Evolutionary conservation across 2,797 vertebrate species (phyloP).

Genomic region (Sebastiscus albofasciatus): DNA sequence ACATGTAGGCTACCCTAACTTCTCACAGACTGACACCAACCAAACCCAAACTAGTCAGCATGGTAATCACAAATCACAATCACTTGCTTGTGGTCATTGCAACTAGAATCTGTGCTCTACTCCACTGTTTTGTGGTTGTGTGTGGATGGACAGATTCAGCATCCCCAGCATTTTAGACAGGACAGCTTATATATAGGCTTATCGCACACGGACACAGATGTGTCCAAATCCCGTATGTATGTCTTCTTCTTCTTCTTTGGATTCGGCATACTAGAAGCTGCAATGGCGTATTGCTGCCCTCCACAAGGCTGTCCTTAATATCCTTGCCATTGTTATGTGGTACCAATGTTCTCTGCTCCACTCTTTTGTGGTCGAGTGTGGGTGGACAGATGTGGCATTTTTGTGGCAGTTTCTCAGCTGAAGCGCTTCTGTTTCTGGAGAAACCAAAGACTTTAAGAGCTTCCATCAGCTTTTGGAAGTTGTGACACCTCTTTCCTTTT

Average conservation of each 20-base stretch:
- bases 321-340: too few species aligned
- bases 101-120: background rate
- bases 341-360: background rate
- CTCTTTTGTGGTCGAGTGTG: background rate
- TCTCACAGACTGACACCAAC: too few species aligned
- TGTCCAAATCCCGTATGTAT: too few species aligned
- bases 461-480: background rate
- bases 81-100: background rate
- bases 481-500: background rate
- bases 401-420: background rate
- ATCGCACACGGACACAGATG: too few species aligned
- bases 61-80: background rate
- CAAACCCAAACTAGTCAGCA: too few species aligned
- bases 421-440: background rate
- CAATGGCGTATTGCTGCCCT: too few species aligned
- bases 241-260: too few species aligned
- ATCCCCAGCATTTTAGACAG: background rate
- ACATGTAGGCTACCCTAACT: too few species aligned
- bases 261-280: too few species aligned
- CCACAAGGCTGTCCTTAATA: too few species aligned
- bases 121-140: background rate
- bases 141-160: background rate
- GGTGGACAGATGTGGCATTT: background rate
- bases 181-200: too few species aligned
- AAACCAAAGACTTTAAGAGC: background rate